These are phyloP conservation scores for Meiosimyza decipiens DNA, from an alignment of 2,888 invertebrate genomes.

Conservation along the genomic window DNA sequence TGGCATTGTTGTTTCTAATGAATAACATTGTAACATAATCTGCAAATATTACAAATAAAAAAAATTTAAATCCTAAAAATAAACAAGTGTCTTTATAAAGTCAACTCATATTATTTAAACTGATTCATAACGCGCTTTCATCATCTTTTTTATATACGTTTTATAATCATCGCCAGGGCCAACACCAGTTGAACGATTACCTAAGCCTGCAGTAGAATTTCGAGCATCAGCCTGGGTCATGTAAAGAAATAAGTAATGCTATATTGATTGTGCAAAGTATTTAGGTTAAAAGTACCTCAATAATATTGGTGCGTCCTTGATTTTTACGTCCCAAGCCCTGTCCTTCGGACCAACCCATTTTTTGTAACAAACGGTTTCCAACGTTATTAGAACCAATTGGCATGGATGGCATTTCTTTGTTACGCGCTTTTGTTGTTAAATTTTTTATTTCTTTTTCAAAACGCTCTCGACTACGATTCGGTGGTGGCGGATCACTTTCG, in stretches of 20 bases:
- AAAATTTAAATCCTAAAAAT: constrained; percentile 14
- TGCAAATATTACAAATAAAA: neutral
- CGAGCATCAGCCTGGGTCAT: constrained; percentile 64
- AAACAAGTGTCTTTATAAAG: constrained; percentile 24
- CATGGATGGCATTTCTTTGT: constrained; percentile 62
- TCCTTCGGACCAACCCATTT: constrained; percentile 99
- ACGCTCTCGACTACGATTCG: constrained; percentile 78
- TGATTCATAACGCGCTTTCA: constrained; percentile 66
- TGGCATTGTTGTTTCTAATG: too few relatives aligned
- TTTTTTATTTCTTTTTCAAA: constrained; percentile 72
- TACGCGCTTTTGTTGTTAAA: constrained; percentile 62
- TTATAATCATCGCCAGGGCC: constrained; percentile 66
- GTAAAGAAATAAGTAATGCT: neutral
- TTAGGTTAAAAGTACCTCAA: constrained; percentile 73
- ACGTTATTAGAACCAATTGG: constrained; percentile 87
- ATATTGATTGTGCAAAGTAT: neutral
- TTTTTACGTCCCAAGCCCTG: constrained; percentile 93
- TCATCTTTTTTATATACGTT: constrained; percentile 67
- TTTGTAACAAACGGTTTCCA: constrained; percentile 93
- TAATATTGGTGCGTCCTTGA: constrained; percentile 92
- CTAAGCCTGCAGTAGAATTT: constrained; percentile 84
- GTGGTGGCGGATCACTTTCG: constrained; percentile 79
- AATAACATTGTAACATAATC: too few relatives aligned
- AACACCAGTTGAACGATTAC: constrained; percentile 72
- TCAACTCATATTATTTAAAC: constrained; percentile 48